These are phyloP conservation scores for Oppia nitens DNA, from an alignment of 1,140 invertebrate species.

Conservation along the genomic window DNA sequence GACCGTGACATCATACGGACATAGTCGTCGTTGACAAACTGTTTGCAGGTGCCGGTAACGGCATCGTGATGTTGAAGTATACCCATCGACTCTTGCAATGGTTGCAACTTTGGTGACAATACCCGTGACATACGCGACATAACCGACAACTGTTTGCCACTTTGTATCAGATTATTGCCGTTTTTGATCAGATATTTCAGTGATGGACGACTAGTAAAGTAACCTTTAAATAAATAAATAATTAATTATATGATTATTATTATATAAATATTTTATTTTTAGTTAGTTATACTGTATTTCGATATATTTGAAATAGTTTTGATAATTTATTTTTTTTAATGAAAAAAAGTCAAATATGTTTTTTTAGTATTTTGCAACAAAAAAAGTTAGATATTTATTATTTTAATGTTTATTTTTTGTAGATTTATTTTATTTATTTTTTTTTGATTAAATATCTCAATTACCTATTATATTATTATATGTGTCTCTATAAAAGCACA, in stretches of 20 bases:
- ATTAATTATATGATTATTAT: background rate
- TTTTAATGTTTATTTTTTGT: no score
- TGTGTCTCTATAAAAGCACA: no score
- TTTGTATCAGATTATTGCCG: conserved; percentile 61
- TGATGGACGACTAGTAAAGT: conserved; percentile 81
- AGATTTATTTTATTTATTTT: no score
- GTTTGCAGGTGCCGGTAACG: conserved; percentile 61
- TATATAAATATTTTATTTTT: no score
- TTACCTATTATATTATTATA: no score
- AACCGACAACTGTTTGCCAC: conserved; percentile 50
- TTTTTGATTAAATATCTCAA: no score
- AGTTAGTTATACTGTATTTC: no score
- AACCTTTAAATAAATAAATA: conserved; percentile 26
- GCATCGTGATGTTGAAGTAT: conserved; percentile 71
- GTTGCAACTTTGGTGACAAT: conserved; percentile 25
- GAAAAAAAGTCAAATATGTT: no score
- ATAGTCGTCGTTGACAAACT: conserved; percentile 20
- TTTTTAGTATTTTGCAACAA: no score
- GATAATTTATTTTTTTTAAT: no score
- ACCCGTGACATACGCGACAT: conserved; percentile 50
- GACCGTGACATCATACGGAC: background rate
- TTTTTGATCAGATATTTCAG: conserved; percentile 75
- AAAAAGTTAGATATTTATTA: no score
- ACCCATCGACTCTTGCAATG: conserved; percentile 18
- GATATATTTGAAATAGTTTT: no score